phyloP scores from a whole-genome alignment of 2,888 invertebrate species.

The Archaeoteleia sp. region DNA sequence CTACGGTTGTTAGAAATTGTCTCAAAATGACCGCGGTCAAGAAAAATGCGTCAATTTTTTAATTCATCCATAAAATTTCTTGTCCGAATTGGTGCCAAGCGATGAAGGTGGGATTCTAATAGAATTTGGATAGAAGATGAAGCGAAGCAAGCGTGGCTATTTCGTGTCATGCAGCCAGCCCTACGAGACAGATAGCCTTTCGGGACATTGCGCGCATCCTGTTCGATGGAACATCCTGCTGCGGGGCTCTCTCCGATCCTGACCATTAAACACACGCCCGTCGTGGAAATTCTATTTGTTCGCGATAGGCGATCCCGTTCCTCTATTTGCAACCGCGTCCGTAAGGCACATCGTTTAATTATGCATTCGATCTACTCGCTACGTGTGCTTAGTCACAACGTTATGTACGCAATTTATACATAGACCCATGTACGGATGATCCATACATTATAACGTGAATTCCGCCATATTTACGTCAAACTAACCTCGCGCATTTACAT shows the following conservation, averaged over 20 bases:
- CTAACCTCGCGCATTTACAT: no score
- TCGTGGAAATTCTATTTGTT: conserved; percentile 62
- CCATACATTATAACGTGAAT: no score
- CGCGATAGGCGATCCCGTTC: conserved; percentile 44
- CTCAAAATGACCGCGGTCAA: no score
- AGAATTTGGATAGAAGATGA: conserved; percentile 34
- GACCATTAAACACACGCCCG: conserved; percentile 48
- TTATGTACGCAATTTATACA: conserved; percentile 6
- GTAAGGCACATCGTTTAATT: conserved; percentile 49
- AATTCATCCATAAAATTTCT: no score
- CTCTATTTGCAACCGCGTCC: conserved; percentile 38
- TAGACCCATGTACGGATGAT: background rate
- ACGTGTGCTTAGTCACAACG: conserved; percentile 33
- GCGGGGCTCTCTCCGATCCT: conserved; percentile 41
- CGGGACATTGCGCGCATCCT: conserved; percentile 69
- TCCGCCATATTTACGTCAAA: no score
- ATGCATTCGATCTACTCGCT: conserved; percentile 34
- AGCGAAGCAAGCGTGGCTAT: conserved; percentile 33
- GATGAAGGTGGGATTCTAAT: conserved; percentile 23
- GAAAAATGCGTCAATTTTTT: conserved; percentile 27
- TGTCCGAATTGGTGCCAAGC: conserved; percentile 22
- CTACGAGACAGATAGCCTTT: conserved; percentile 69
- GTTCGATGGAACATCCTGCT: conserved; percentile 68
- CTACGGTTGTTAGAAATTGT: no score
- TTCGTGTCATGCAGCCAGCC: conserved; percentile 55